These are phyloP conservation scores for Ditylenchus weischeri DNA, from an alignment of 2,888 invertebrate genomes.

Conservation along the genomic window DNA sequence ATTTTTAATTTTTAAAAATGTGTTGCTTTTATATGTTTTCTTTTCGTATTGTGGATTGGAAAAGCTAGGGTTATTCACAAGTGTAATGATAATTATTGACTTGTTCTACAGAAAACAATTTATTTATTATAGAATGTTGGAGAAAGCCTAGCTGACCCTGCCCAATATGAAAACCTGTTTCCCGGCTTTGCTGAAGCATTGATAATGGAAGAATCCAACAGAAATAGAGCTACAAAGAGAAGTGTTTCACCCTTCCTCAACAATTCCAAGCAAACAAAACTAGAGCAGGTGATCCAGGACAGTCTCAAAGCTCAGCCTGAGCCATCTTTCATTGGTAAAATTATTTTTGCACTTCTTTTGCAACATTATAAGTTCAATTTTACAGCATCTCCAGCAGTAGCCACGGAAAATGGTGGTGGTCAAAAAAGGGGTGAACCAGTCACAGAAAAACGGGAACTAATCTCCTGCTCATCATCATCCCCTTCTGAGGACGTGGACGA, in stretches of 20 bases:
- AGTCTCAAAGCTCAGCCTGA: too few relatives aligned
- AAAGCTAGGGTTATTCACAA: too few relatives aligned
- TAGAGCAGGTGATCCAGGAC: too few relatives aligned
- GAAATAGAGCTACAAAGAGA: not conserved
- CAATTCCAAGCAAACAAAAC: too few relatives aligned
- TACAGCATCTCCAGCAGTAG: not conserved
- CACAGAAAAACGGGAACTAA: slow-evolving; percentile 2
- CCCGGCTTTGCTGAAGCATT: slow-evolving; percentile 72
- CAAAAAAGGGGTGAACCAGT: not conserved
- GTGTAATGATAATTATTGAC: too few relatives aligned
- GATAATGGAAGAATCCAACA: slow-evolving; percentile 39
- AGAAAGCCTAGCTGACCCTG: slow-evolving; percentile 89
- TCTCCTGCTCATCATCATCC: slow-evolving; percentile 9
- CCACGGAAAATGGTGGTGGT: not conserved
- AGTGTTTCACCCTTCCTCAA: not conserved
- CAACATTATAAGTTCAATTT: not conserved
- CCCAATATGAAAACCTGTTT: slow-evolving; percentile 91
- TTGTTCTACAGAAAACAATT: too few relatives aligned
- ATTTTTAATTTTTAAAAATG: too few relatives aligned
- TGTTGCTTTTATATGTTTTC: too few relatives aligned
- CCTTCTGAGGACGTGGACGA: not conserved
- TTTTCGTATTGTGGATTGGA: too few relatives aligned
- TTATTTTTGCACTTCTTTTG: not conserved
- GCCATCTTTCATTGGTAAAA: too few relatives aligned
- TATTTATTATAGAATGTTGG: slow-evolving; percentile 40